phyloP scores from a whole-genome alignment of 1,140 invertebrate genomes.

The Drosophila micromelanica region DNA sequence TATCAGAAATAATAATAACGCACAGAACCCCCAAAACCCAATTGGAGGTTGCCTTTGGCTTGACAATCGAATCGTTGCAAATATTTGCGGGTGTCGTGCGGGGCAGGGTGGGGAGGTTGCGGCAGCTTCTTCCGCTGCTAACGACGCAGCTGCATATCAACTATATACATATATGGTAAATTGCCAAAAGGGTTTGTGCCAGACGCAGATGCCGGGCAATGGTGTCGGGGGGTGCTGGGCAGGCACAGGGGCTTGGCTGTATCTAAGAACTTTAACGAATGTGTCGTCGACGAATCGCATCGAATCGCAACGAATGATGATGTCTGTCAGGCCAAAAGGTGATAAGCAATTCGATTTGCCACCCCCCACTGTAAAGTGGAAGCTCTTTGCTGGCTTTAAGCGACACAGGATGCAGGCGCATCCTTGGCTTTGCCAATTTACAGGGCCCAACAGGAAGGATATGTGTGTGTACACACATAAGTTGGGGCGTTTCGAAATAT shows the following conservation, averaged over 20 bases:
- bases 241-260: background rate
- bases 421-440: conserved; percentile 35
- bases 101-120: too few relatives aligned
- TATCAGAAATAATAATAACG: conserved; percentile 82
- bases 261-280: conserved; percentile 53
- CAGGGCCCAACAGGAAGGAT: background rate
- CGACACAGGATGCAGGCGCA: conserved; percentile 15
- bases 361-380: background rate
- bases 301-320: conserved; percentile 25
- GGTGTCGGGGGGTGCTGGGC: too few relatives aligned
- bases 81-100: conserved; percentile 58
- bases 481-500: conserved; percentile 1
- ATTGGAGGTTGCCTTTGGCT: conserved; percentile 44
- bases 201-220: conserved; percentile 9
- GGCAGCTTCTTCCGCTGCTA: conserved; percentile 21
- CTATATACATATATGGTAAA: conserved; percentile 32
- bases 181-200: conserved; percentile 41
- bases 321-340: conserved; percentile 68
- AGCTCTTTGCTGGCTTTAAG: background rate
- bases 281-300: conserved; percentile 27
- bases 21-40: conserved; percentile 53
- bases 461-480: background rate
- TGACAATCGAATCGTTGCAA: conserved; percentile 80
- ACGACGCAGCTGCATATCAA: conserved; percentile 78
- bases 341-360: conserved; percentile 68